phyloP scores from a whole-genome alignment of 2,797 vertebrate species.

The Lerista edwardsae region DNA sequence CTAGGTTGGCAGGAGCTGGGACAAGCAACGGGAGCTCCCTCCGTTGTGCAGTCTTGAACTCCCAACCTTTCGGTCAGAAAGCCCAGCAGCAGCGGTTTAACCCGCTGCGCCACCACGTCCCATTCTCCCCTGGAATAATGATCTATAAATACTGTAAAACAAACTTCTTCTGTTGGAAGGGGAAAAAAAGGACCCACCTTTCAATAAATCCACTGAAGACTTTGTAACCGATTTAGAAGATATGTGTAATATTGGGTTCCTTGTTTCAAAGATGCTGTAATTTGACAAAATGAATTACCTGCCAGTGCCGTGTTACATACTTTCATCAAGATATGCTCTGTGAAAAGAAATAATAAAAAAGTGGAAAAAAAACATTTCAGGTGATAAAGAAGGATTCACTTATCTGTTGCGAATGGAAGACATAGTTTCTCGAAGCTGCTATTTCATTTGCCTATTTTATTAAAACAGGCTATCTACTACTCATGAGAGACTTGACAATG shows the following conservation, averaged over 20 bases:
- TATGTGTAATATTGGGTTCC: slow-evolving; percentile 1
- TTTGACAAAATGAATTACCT: slow-evolving; percentile 40
- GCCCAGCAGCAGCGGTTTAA: too few relatives aligned
- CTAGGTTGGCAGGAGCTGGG: too few relatives aligned
- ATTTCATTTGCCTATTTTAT: slow-evolving; percentile 29
- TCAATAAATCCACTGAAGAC: slow-evolving; percentile 21
- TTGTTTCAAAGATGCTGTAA: slow-evolving; percentile 25
- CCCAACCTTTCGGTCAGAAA: too few relatives aligned
- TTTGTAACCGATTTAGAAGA: slow-evolving; percentile 30
- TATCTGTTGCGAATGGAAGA: slow-evolving; percentile 23
- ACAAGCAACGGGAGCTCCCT: too few relatives aligned
- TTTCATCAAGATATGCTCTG: slow-evolving; percentile 34
- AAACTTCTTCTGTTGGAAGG: not conserved
- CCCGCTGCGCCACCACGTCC: too few relatives aligned
- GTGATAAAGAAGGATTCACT: slow-evolving; percentile 19
- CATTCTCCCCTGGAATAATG: too few relatives aligned
- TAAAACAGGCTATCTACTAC: slow-evolving; percentile 14
- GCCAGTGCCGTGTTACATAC: not conserved
- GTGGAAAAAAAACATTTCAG: not conserved
- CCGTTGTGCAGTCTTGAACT: too few relatives aligned
- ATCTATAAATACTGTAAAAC: not conserved
- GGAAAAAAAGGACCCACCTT: not conserved
- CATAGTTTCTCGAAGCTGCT: slow-evolving; percentile 15
- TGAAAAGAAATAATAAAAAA: not conserved
- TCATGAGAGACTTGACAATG: too few relatives aligned